Evolutionary conservation across 1,140 invertebrate species (phyloP), one percentile per base, ranked within the genome.

Genomic region (Ladona fulva): DNA sequence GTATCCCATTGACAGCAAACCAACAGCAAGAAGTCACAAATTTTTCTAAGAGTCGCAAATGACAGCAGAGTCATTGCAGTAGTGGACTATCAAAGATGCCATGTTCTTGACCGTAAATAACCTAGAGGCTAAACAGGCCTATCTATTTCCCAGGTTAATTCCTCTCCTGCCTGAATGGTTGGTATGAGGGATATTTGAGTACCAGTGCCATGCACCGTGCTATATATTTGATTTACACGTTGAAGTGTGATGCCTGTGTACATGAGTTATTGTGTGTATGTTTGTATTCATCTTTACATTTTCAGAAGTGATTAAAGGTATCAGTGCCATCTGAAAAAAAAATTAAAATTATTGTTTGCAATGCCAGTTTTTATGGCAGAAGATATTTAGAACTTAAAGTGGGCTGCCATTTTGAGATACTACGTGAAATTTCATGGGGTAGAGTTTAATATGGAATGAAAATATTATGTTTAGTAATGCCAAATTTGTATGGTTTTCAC

Each of bases 201-300:
- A 66, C 14, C 52, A 66, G 52, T 66, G 52, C 52, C 52, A 66
- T 66, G 52, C 52, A 66, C 52, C 52, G n/a, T 66, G 52, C 52
- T 22, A 19, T 19, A 22, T 66, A 66, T 66, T 66, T 16, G n/a
- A 19, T 66, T 66, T 66, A 66, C 52, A 66, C 52, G 52, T 66
- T 66, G 52, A 66, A 66, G 52, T 66, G 52, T 66, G 52, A 19
- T 66, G 52, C 52, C 52, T 66, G 29, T 37, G 29, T 37, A 37
- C 29, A 37, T 37, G n/a, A 66, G 52, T 22, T 66, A 16, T 66
- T 66, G 52, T 66, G 52, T 66, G 14, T 66, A 8, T 66, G 52
- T 16, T 66, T 66, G 16, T 66, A 66, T 66, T 66, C 52, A 66
- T 37, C 29, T 37, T 5, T 5, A 37, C 29, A 37, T 37, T 37